Evolutionary conservation across 2,113 vertebrate species (phyloP).

Genomic region (Hydrolagus affinis): DNA sequence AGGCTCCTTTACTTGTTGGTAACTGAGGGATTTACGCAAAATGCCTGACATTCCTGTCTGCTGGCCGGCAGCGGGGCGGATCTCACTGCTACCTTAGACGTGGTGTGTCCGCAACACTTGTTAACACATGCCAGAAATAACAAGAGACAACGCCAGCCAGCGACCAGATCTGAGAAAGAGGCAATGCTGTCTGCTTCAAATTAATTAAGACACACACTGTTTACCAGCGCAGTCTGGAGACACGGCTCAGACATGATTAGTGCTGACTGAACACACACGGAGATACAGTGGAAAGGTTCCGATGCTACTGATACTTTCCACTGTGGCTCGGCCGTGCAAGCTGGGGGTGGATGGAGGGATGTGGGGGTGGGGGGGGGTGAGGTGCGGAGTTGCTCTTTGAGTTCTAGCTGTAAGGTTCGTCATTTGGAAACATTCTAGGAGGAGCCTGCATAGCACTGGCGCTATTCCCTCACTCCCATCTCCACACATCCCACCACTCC

Average conservation of each 20-base stretch:
- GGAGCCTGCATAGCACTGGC: too few relatives aligned
- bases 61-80: background rate
- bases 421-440: background rate
- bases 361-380: too few relatives aligned
- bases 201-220: constrained; percentile 24
- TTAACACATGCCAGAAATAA: constrained; percentile 18
- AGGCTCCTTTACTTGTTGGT: background rate
- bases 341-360: too few relatives aligned
- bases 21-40: background rate
- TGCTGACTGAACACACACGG: constrained; percentile 5
- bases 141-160: background rate
- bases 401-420: background rate
- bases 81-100: background rate
- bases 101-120: background rate
- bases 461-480: background rate
- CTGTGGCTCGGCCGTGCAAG: background rate
- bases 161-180: background rate
- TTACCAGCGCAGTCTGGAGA: constrained; percentile 16
- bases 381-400: too few relatives aligned
- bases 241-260: background rate
- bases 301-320: background rate
- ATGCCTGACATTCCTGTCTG: constrained; percentile 26
- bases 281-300: background rate
- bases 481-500: too few relatives aligned
- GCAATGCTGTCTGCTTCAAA: constrained; percentile 16